Conservation (phyloP, 1,140 invertebrate species). For the Micrasema minimum region DNA sequence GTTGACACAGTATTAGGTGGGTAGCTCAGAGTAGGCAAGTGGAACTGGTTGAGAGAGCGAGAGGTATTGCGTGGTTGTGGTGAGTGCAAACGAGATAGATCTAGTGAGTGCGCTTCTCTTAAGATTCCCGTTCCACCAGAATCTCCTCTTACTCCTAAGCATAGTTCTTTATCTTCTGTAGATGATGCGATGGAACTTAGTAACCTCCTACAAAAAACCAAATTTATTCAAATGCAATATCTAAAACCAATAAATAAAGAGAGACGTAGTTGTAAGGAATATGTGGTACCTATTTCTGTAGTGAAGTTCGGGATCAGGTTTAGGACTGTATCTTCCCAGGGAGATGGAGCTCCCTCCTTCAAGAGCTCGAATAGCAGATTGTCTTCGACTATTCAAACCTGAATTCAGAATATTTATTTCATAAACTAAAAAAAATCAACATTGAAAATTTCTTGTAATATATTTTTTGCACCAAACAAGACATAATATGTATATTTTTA, state of each 20-base stretch:
- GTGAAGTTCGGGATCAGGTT: conserved; percentile 41
- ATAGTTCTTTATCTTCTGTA: conserved; percentile 54
- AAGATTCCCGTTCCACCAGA: conserved; percentile 42
- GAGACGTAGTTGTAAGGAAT: neutral
- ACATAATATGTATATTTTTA: no score
- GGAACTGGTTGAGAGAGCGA: conserved; percentile 61
- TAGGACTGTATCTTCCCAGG: conserved; percentile 44
- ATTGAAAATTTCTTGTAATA: no score
- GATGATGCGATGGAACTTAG: conserved; percentile 64
- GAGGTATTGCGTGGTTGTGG: conserved; percentile 58
- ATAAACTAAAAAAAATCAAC: no score
- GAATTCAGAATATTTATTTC: neutral
- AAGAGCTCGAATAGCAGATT: conserved; percentile 41
- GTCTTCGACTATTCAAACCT: conserved; percentile 46
- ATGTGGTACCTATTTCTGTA: conserved; percentile 40
- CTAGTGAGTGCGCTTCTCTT: conserved; percentile 60
- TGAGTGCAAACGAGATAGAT: conserved; percentile 56
- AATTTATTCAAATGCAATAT: neutral
- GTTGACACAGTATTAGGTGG: conserved; percentile 57
- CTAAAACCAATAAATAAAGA: neutral
- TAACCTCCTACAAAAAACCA: conserved; percentile 57
- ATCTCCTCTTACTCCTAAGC: conserved; percentile 13
- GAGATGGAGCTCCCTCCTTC: conserved; percentile 45
- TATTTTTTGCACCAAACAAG: no score
- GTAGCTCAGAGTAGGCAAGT: conserved; percentile 43